Conservation (phyloP, 2,113 vertebrate species). For the Cebidichthys violaceus region DNA sequence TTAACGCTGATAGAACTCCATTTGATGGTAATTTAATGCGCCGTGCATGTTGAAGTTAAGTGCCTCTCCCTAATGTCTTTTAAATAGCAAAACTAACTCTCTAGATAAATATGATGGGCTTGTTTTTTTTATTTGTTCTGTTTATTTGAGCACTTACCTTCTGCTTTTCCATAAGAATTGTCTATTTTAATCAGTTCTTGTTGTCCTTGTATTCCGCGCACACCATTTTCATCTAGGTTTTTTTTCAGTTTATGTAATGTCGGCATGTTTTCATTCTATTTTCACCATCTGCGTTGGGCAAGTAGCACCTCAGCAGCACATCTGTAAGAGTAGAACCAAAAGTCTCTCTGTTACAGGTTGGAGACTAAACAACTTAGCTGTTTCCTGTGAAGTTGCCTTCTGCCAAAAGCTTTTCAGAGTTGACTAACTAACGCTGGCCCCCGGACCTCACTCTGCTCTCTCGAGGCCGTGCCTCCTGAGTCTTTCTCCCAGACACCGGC, state of each 20-base stretch:
- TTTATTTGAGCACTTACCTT: background rate
- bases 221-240: background rate
- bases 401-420: background rate
- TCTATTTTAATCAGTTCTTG: background rate
- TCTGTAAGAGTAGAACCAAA: background rate
- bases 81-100: conserved; percentile 32
- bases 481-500: conserved; percentile 55
- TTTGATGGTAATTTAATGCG: conserved; percentile 47
- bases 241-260: background rate
- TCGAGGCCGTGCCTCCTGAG: conserved; percentile 38
- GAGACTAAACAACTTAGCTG: background rate
- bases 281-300: background rate
- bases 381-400: conserved; percentile 4
- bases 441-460: conserved; percentile 20
- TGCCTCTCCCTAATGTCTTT: conserved; percentile 39
- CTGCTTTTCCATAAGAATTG: background rate
- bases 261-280: background rate
- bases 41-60: conserved; percentile 29
- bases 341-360: background rate
- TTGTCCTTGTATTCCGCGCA: background rate
- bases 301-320: background rate
- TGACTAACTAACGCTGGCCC: conserved; percentile 21
- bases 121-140: conserved; percentile 5
- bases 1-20: conserved; percentile 36
- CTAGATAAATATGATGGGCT: conserved; percentile 13